Evolutionary conservation across 2,113 vertebrate genomes (phyloP).

Genomic region (Coregonus clupeaformis): DNA sequence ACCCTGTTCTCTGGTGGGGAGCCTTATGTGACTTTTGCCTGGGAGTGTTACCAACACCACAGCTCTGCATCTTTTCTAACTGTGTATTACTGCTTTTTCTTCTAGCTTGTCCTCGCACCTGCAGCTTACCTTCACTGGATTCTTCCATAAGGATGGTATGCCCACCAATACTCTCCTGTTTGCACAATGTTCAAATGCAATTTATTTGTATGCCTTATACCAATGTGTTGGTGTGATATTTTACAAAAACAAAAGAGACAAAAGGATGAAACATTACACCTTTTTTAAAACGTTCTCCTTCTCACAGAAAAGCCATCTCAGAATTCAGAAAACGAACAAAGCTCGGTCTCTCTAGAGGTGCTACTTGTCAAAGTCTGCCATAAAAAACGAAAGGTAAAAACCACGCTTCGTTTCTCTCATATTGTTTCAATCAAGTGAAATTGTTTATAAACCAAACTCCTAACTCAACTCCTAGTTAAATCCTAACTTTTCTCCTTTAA

Average conservation of each 20-base stretch:
- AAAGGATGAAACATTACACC: neutral
- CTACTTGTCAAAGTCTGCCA: conserved; percentile 99
- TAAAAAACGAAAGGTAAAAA: conserved; percentile 96
- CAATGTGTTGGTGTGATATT: neutral
- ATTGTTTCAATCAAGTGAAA: too few species aligned
- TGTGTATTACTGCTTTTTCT: conserved; percentile 40
- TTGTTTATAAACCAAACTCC: too few species aligned
- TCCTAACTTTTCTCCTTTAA: neutral
- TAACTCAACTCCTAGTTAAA: too few species aligned
- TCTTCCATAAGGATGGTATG: conserved; percentile 99
- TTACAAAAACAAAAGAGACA: too few species aligned
- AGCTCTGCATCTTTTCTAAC: neutral
- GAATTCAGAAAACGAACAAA: conserved; percentile 99
- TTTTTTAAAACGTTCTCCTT: conserved; percentile 46
- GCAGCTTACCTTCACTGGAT: conserved; percentile 98
- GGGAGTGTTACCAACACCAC: too few species aligned
- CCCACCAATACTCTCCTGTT: conserved; percentile 21
- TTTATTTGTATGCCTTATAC: neutral
- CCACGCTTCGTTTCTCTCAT: too few species aligned
- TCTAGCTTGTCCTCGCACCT: conserved; percentile 92
- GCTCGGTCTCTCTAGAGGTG: conserved; percentile 96
- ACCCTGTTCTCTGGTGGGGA: too few species aligned
- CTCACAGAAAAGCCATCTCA: conserved; percentile 94
- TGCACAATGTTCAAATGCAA: neutral
- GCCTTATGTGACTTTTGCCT: too few species aligned